Evolutionary conservation across 2,797 vertebrate species (phyloP), one percentile per base, ranked within the genome.

Genomic region (Moxostoma hubbsi): DNA sequence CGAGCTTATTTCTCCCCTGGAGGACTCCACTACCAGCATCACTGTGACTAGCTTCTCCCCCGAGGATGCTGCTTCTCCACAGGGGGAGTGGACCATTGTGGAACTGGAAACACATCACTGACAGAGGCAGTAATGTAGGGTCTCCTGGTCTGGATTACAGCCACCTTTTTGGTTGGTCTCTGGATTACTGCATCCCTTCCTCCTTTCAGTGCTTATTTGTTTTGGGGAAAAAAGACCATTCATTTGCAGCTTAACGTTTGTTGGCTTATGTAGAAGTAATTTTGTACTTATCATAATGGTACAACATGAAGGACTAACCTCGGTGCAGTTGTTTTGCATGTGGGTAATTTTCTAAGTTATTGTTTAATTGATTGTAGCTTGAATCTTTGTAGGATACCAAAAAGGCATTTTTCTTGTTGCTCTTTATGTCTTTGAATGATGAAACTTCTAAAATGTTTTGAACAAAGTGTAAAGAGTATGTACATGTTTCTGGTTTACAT

Each of bases 31-130:
- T 82, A 94, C 96, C 91, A 97, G 97, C 90, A 95, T 97, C 90
- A 97, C 96, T 81, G 95, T 97, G 89, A 96, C 97, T 85, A 99
- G 97, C 91, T 98, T 97, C 92, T 98, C 97, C 84, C 98, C 98
- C 16, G 96, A 98, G 90, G 97, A 98, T 47, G 96, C 96, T 80
- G 96, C 95, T 0, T 99, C 98, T 64, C 98, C 97, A 36, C 96
- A 98, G 89, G 98, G 97, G 73, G 97, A 99, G 91, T 99, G 98
- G 97, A 99, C 97, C 91, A 99, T 99, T 73, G 95, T 99, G 86
- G 97, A 99, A 88, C 92, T 99, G 89, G 98, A 99, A 93, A 99
- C 98, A 6, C 96, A 99, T 90, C 98, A 99, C 87, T 99, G 94
- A 96, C 79, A 68, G 66, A 66, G 78, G 51, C 79, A 13, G 65